These are phyloP conservation scores for Planiliza haematocheilus DNA, from an alignment of 2,113 vertebrate species.

Conservation along the genomic window DNA sequence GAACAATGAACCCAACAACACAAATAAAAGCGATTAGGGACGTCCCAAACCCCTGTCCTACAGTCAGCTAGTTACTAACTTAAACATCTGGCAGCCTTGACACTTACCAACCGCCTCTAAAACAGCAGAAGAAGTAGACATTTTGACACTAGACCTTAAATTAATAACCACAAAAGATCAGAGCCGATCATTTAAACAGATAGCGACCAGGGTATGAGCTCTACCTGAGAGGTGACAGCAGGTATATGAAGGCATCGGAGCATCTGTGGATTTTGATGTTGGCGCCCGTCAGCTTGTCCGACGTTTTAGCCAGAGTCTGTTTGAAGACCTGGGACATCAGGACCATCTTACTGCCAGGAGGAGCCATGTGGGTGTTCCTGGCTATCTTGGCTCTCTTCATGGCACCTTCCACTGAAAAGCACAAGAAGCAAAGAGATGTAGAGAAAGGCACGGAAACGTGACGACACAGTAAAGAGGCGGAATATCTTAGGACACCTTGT, in stretches of 20 bases:
- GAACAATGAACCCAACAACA: background rate
- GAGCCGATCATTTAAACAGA: too few species aligned
- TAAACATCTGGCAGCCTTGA: too few species aligned
- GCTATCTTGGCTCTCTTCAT: slow-evolving; percentile 92
- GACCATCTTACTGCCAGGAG: slow-evolving; percentile 88
- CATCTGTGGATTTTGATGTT: slow-evolving; percentile 94
- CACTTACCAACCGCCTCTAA: too few species aligned
- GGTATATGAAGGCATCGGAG: slow-evolving; percentile 93
- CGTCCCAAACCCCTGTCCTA: too few species aligned
- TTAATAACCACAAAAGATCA: too few species aligned
- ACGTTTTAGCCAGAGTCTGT: slow-evolving; percentile 96
- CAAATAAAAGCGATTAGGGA: background rate
- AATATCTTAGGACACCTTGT: slow-evolving; percentile 84
- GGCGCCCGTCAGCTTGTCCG: slow-evolving; percentile 88
- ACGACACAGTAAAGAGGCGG: background rate
- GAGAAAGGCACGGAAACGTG: slow-evolving; percentile 10
- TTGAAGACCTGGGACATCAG: slow-evolving; percentile 94
- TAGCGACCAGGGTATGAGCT: too few species aligned
- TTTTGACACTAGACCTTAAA: too few species aligned
- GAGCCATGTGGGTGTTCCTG: slow-evolving; percentile 86
- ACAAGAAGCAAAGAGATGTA: slow-evolving; percentile 22
- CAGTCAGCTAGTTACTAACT: too few species aligned
- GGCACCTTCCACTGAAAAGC: slow-evolving; percentile 89
- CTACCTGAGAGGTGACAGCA: slow-evolving; percentile 94
- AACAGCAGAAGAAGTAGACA: too few species aligned